These are phyloP conservation scores for Etia nguti DNA, from an alignment of 2,113 vertebrate species.

Conservation along the genomic window DNA sequence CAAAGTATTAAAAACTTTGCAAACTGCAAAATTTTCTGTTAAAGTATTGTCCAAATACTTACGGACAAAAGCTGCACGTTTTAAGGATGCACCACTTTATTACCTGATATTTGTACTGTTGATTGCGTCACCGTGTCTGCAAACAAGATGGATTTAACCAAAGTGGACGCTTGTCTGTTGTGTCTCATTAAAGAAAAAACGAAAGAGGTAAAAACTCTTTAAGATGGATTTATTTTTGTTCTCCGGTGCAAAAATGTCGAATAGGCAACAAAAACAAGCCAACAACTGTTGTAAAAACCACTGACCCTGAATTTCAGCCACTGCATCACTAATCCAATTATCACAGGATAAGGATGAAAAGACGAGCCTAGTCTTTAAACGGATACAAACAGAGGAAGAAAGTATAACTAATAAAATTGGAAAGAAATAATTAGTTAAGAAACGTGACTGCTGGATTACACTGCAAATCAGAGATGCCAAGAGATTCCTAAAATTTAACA, in stretches of 20 bases:
- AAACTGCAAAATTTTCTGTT: no score
- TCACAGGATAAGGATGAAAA: neutral
- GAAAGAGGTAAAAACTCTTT: neutral
- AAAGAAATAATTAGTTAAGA: neutral
- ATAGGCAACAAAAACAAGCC: no score
- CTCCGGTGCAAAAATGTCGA: neutral
- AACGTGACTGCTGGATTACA: neutral
- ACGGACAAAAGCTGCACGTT: rapidly evolving
- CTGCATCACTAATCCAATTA: neutral
- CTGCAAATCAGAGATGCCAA: neutral
- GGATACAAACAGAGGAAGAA: rapidly evolving
- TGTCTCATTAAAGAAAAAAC: neutral
- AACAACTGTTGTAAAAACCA: neutral
- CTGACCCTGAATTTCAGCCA: neutral
- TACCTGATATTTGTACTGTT: neutral
- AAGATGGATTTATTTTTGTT: neutral
- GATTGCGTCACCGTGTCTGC: rapidly evolving
- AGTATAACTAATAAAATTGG: neutral
- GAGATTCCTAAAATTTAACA: neutral
- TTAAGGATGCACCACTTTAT: neutral
- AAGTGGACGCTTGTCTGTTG: neutral
- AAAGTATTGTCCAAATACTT: neutral
- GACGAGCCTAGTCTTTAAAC: neutral
- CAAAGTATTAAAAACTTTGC: neutral
- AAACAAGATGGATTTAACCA: neutral